Evolutionary conservation across 2,888 invertebrate genomes (phyloP), one percentile per base, ranked within the genome.

Genomic region (Mechanitis mazaeus): DNA sequence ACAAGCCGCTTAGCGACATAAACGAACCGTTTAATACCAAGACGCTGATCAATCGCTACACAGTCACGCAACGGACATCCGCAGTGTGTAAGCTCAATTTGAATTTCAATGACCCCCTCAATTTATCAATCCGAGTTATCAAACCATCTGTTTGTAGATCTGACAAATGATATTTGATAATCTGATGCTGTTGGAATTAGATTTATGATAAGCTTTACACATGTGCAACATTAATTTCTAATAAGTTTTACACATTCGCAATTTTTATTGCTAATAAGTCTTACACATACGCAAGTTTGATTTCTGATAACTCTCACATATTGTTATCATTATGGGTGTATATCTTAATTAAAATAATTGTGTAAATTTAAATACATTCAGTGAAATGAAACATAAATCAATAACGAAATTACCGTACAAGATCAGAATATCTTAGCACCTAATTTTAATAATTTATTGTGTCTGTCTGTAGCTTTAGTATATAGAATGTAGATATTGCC

Each of bases 21-120:
- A 58, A 53, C 55, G 53, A 45, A 42, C 56, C 45, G 56, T 33
- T 59, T 63, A 56, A 47, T 50, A 7, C 46, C n/a, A 56, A 54
- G 54, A 50, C 31, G 28, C 55, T 47, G 54, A 63, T 56, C 59
- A 63, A 63, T 63, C 54, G 54, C 56, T 59, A 33, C 53, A 54
- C 56, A 46, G 55, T 58, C 60, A 63, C 63, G 59, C 54, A 45
- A 65, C 56, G 33, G 54, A 53, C 33, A 42, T 64, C 63, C 64
- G 54, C 11, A 61, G 46, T 54, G 50, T 56, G 56, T 45, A 56
- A 55, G 31, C 58, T 65, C 50, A 63, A 56, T 56, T 58, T 63
- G 54, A 63, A 60, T 65, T 65, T 63, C 58, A 63, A 56, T 55
- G 58, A 60, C 31, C 31, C 45, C 45, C 4, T 9, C 45, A 31